Evolutionary conservation across 1,140 invertebrate genomes (phyloP).

Genomic region (Yoshiicerus persimilis): DNA sequence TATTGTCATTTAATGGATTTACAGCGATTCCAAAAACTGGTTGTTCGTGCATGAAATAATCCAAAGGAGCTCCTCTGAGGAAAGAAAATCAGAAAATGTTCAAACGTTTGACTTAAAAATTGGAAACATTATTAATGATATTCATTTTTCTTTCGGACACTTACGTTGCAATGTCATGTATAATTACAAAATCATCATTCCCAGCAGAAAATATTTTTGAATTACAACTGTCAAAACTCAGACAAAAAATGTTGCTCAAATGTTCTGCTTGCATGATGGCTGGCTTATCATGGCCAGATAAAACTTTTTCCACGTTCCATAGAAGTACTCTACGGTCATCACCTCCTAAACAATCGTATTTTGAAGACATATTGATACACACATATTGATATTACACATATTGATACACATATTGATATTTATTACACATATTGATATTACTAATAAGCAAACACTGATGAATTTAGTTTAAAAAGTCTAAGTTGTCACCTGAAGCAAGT

Average conservation of each 20-base stretch:
- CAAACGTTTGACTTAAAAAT: background rate
- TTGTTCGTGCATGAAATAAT: slow-evolving; percentile 79
- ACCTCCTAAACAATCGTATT: slow-evolving; percentile 65
- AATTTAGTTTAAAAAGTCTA: background rate
- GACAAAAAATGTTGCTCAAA: slow-evolving; percentile 89
- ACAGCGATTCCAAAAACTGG: slow-evolving; percentile 82
- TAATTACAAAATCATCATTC: slow-evolving; percentile 89
- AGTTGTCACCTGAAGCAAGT: slow-evolving; percentile 75
- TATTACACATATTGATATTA: background rate
- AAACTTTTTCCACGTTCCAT: slow-evolving; percentile 80
- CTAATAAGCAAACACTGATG: background rate
- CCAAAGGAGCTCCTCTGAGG: slow-evolving; percentile 66
- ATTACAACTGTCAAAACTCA: slow-evolving; percentile 78
- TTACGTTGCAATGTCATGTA: slow-evolving; percentile 81
- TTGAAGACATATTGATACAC: background rate
- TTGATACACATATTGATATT: background rate
- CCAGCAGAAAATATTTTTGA: slow-evolving; percentile 86
- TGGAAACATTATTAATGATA: too few relatives aligned
- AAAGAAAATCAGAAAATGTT: slow-evolving; percentile 44
- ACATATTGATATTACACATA: too few relatives aligned
- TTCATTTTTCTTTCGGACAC: too few relatives aligned
- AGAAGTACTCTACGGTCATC: slow-evolving; percentile 87
- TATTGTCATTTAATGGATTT: slow-evolving; percentile 76
- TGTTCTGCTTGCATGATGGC: slow-evolving; percentile 77
- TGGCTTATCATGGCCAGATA: slow-evolving; percentile 60